Evolutionary conservation across 1,140 invertebrate species (phyloP), one percentile per base, ranked within the genome.

Genomic region (Prorops nasuta): DNA sequence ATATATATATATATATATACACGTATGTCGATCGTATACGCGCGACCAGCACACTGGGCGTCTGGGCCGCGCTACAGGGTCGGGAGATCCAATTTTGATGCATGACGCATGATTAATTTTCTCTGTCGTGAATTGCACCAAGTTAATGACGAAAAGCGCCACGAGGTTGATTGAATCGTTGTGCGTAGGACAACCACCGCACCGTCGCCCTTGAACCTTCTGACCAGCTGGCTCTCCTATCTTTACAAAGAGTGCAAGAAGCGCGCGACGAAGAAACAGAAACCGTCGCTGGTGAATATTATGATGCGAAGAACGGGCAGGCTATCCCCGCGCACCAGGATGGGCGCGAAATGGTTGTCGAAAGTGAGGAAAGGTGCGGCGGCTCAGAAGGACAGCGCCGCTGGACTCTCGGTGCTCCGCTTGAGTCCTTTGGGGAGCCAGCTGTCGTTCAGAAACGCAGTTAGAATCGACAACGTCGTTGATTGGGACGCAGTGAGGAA

Each of bases 121-220:
- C n/a, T n/a, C n/a, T n/a, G n/a, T n/a, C n/a, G n/a, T n/a, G n/a
- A n/a, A n/a, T n/a, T n/a, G n/a, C n/a, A n/a, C n/a, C n/a, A n/a
- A n/a, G n/a, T n/a, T n/a, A n/a, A n/a, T n/a, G n/a, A n/a, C n/a
- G n/a, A n/a, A n/a, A n/a, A n/a, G n/a, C n/a, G n/a, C n/a, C n/a
- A n/a, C n/a, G n/a, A n/a, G n/a, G n/a, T n/a, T n/a, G n/a, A n/a
- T n/a, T n/a, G n/a, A n/a, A n/a, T n/a, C n/a, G n/a, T n/a, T n/a
- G n/a, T n/a, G n/a, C 40, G 20, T 49, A 78, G 97, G 67, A 98
- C 96, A 6, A 94, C 92, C 31, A 94, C 94, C 3, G 96, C 97
- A 2, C 97, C 98, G 0, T 93, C 96, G 2, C 97, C 98, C 1
- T 83, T 99, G 31, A 99, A 98, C 74, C 83, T 99, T 38, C 83